Base-by-base conservation (phyloP, 2,113 vertebrate species). In the Syngnathus typhle region DNA sequence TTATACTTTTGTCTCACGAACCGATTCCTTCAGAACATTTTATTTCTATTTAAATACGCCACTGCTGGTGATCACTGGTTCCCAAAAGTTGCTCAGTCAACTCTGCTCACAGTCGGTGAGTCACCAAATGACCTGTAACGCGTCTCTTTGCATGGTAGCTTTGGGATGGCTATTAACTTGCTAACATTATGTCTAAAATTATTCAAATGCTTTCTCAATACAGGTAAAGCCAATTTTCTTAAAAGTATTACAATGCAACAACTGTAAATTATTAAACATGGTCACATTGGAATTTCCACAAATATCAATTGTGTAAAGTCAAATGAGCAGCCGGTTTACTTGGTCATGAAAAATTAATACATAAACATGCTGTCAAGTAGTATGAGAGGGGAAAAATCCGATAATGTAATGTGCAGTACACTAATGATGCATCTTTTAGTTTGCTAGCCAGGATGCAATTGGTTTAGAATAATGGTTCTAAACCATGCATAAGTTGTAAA, bases 21-120 rank as follows among this genome's bases (percentile, higher is more conserved):
- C 11, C 49, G 18, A 21, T 52, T 52, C 18, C 7, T 21, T 52
- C 19, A 52, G 19, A 52, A 18, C 19, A 21, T 7, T 58, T 18
- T 16, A 7, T 18, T 55, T 23, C 27, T 12, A 55, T 58, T 58
- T 18, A n/a, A 60, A 60, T 19, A 39, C 36, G 37, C 37, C 59
- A 60, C 37, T 60, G 19, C 59, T 39, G 19, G 59, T 66, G 73
- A 78, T 81, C 82, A 82, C 78, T 77, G 74, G 62, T 68, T 73
- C 52, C 65, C n/a, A 19, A 72, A 51, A 58, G 59, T 52, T 13
- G 7, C 61, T 65, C 43, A 43, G 7, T 60, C 71, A 36, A 19
- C 55, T 52, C 68, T 62, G 23, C 36, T 64, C 44, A 69, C 15
- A 55, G 41, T 46, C 68, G 56, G 38, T 65, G 44, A 72, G 60